phyloP scores from a whole-genome alignment of 1,140 invertebrate species.

The Pogonognathellus flavescens region DNA sequence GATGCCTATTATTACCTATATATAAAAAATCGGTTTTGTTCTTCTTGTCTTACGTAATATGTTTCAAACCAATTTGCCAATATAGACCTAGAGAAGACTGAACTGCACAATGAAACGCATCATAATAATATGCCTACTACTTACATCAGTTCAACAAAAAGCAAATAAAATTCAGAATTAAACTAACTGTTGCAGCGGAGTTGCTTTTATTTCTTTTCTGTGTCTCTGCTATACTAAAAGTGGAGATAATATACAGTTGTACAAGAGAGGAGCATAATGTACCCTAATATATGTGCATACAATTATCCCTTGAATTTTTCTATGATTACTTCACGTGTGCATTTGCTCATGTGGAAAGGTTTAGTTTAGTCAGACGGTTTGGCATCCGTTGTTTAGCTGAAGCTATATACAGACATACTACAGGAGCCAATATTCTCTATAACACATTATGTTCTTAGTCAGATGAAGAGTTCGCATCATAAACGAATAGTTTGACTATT shows the following conservation, averaged over 20 bases:
- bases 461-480: background rate
- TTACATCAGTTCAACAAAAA: background rate
- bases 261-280: conserved; percentile 21
- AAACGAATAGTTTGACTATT: too few species aligned
- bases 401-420: background rate
- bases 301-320: conserved; percentile 35
- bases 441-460: background rate
- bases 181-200: conserved; percentile 37
- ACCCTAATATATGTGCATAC: conserved; percentile 38
- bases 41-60: too few species aligned
- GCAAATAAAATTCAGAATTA: background rate
- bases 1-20: too few species aligned
- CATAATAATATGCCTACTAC: too few species aligned
- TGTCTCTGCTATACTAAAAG: background rate
- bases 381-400: background rate
- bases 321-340: conserved; percentile 30
- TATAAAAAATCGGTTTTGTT: too few species aligned
- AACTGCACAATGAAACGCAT: too few species aligned
- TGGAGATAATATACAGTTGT: background rate
- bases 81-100: too few species aligned
- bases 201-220: background rate
- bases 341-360: conserved; percentile 44
- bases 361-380: conserved; percentile 34
- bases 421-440: background rate
- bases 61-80: too few species aligned